Evolutionary conservation across 2,113 vertebrate species (phyloP).

Genomic region (Siniperca chuatsi): DNA sequence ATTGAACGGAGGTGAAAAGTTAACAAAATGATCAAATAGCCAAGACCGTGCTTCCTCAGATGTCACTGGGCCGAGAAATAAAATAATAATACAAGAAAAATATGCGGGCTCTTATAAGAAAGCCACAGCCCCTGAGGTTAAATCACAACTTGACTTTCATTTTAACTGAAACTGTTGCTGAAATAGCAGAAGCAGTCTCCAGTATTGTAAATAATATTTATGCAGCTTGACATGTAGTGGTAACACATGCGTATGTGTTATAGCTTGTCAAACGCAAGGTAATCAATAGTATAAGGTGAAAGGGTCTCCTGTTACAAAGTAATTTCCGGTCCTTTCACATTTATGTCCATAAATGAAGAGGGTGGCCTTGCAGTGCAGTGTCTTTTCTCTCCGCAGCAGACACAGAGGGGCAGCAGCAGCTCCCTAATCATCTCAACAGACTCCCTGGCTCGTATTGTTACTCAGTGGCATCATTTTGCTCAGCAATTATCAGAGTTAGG

Average conservation of each 20-base stretch:
- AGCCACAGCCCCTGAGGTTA: background rate
- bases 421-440: constrained; percentile 50
- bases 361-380: constrained; percentile 19
- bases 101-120: background rate
- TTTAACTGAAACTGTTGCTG: background rate
- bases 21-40: constrained; percentile 78
- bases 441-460: constrained; percentile 59
- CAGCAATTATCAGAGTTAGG: constrained; percentile 47
- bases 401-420: constrained; percentile 66
- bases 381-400: constrained; percentile 31
- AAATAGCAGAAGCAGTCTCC: background rate
- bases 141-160: background rate
- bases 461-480: constrained; percentile 51
- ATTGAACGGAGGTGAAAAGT: constrained; percentile 79
- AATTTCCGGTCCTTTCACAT: constrained; percentile 8
- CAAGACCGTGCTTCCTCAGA: constrained; percentile 43
- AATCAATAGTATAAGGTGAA: background rate
- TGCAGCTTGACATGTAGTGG: background rate
- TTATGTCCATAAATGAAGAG: background rate
- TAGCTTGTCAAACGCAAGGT: background rate
- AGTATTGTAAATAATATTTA: background rate
- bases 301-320: constrained; percentile 17
- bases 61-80: constrained; percentile 47
- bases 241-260: background rate
- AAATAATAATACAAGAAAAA: constrained; percentile 37